Conservation (phyloP, 1,140 invertebrate species). For the Halesus radiatus region DNA sequence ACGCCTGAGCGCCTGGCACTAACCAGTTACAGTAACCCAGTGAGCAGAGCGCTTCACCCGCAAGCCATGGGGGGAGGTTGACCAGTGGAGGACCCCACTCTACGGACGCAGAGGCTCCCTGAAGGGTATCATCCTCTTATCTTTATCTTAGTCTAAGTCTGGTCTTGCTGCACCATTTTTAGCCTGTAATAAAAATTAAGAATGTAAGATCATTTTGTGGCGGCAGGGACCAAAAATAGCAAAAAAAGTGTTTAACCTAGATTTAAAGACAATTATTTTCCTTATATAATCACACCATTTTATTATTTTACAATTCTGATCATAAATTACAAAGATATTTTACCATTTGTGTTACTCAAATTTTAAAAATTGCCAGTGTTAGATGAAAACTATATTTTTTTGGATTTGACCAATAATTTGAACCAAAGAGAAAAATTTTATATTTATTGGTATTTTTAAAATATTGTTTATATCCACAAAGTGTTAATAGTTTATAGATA, state of each 20-base stretch:
- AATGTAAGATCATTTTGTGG: background rate
- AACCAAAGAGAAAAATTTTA: too few relatives aligned
- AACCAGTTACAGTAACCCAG: background rate
- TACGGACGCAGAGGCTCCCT: conserved; percentile 49
- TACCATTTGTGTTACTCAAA: too few relatives aligned
- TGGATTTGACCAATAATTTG: too few relatives aligned
- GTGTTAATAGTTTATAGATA: too few relatives aligned
- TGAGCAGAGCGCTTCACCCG: conserved; percentile 12
- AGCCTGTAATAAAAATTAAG: conserved; percentile 37
- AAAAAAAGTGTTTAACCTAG: background rate
- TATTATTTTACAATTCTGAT: background rate
- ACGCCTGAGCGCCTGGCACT: background rate
- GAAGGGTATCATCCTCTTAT: conserved; percentile 43
- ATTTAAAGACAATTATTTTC: background rate
- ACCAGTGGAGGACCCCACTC: conserved; percentile 20
- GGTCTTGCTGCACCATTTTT: conserved; percentile 72
- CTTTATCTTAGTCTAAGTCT: conserved; percentile 64
- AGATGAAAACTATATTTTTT: too few relatives aligned
- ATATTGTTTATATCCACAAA: too few relatives aligned
- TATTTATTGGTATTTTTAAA: too few relatives aligned
- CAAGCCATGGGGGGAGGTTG: conserved; percentile 15
- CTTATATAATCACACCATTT: too few relatives aligned
- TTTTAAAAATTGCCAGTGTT: too few relatives aligned
- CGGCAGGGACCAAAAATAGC: too few relatives aligned
- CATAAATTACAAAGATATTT: too few relatives aligned